A percentile compares a stretch with the other conserved stretches of the same genome.
These are phyloP conservation scores for Colius striatus DNA, from an alignment of 2,113 vertebrate species.

Conservation along the genomic window DNA sequence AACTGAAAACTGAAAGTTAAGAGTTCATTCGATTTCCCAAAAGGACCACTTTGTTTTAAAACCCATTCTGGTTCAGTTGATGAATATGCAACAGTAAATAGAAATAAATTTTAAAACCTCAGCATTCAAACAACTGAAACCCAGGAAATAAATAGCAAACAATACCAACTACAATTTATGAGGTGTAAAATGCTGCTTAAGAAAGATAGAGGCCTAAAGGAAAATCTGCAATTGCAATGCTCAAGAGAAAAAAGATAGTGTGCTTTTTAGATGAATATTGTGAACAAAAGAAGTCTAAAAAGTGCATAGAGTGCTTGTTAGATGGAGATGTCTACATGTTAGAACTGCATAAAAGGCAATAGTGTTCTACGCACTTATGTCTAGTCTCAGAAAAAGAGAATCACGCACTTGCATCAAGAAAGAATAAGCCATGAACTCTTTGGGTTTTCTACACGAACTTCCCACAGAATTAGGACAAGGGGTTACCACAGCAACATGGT, in stretches of 20 bases:
- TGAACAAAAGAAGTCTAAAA: not conserved
- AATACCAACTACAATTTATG: constrained; percentile 15
- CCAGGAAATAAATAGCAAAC: constrained; percentile 28
- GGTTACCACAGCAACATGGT: not conserved
- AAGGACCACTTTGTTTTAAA: not conserved
- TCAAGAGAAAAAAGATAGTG: not conserved
- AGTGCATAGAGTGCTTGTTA: not conserved
- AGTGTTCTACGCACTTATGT: not conserved
- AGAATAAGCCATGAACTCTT: not conserved
- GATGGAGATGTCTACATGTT: not conserved
- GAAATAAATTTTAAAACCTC: not conserved
- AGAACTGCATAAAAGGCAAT: not conserved
- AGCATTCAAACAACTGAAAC: constrained; percentile 16
- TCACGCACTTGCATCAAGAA: not conserved
- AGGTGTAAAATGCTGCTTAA: not conserved
- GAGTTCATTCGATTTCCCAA: not conserved
- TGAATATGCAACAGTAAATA: not conserved
- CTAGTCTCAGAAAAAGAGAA: not conserved
- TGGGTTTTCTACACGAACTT: not conserved
- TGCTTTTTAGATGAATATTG: not conserved
- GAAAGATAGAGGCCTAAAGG: not conserved
- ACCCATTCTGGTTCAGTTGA: not conserved
- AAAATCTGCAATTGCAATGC: not conserved
- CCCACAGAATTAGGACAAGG: not conserved
- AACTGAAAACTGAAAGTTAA: constrained; percentile 38